Percentiles rank a stretch among this genome's conserved stretches.
Evolutionary conservation across 2,888 invertebrate genomes (phyloP).

Genomic region (Tuberolachnus salignus): DNA sequence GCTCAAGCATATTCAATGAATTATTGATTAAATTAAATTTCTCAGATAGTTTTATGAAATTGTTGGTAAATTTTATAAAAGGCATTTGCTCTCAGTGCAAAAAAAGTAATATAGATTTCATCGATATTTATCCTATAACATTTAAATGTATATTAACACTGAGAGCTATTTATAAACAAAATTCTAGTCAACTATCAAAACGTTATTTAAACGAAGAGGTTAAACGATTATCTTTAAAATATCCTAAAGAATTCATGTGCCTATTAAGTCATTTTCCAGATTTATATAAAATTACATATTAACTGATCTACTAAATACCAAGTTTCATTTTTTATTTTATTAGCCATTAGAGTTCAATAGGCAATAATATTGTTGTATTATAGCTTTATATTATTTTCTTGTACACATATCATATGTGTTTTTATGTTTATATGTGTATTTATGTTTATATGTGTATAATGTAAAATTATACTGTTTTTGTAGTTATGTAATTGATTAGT

Average conservation of each 20-base stretch:
- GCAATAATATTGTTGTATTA: too few species aligned
- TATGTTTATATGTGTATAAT: too few species aligned
- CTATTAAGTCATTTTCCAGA: conserved; percentile 43
- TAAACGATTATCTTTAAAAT: background rate
- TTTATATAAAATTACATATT: too few species aligned
- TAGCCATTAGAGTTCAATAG: too few species aligned
- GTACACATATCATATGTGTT: too few species aligned
- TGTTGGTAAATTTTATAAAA: conserved; percentile 15
- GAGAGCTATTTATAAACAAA: conserved; percentile 8
- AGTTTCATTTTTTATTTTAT: too few species aligned
- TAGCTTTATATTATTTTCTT: too few species aligned
- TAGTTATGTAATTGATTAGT: too few species aligned
- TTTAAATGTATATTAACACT: conserved; percentile 37
- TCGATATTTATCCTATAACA: conserved; percentile 33
- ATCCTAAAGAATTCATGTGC: conserved; percentile 38
- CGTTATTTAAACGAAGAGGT: conserved; percentile 19
- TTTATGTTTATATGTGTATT: too few species aligned
- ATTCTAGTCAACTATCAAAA: background rate
- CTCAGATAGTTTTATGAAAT: conserved; percentile 4
- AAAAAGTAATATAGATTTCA: conserved; percentile 19
- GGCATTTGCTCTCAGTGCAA: background rate
- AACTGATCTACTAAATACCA: too few species aligned
- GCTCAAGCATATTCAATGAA: conserved; percentile 53
- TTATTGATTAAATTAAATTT: conserved; percentile 42
- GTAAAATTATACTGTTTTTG: too few species aligned